Conservation (phyloP, 2,888 invertebrate species). For the Ophioninae sp. region DNA sequence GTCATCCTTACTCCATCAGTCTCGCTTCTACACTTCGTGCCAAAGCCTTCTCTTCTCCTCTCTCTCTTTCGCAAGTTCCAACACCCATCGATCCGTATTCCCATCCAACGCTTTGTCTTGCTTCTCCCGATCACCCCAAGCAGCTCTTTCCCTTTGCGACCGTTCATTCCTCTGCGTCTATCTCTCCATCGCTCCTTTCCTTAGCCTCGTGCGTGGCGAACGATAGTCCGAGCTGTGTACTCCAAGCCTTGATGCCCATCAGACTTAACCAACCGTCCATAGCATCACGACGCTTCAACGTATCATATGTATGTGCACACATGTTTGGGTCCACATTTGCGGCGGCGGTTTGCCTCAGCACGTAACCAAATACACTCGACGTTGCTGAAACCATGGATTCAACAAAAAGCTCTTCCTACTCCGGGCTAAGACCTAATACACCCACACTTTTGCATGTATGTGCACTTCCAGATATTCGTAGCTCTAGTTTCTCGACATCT, state of each 20-base stretch:
- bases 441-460: background rate
- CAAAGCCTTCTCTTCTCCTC: slow-evolving; percentile 51
- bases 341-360: slow-evolving; percentile 70
- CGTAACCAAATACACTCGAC: slow-evolving; percentile 71
- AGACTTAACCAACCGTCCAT: slow-evolving; percentile 58
- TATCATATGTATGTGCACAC: background rate
- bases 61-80: slow-evolving; percentile 44
- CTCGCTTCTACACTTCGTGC: slow-evolving; percentile 45
- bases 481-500: slow-evolving; percentile 11
- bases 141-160: slow-evolving; percentile 12
- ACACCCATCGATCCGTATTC: slow-evolving; percentile 47
- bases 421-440: slow-evolving; percentile 20
- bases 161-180: slow-evolving; percentile 15
- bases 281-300: slow-evolving; percentile 39
- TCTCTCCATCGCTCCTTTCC: slow-evolving; percentile 28
- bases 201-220: slow-evolving; percentile 38
- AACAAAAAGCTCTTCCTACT: slow-evolving; percentile 65
- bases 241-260: slow-evolving; percentile 44
- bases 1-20: slow-evolving; percentile 58
- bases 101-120: slow-evolving; percentile 35
- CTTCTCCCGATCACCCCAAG: background rate
- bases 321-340: background rate
- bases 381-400: slow-evolving; percentile 60
- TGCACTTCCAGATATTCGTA: background rate
- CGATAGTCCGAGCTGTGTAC: slow-evolving; percentile 55